Evolutionary conservation across 2,113 vertebrate species (phyloP), one percentile per base, ranked within the genome.

Genomic region (Noctilio leporinus): DNA sequence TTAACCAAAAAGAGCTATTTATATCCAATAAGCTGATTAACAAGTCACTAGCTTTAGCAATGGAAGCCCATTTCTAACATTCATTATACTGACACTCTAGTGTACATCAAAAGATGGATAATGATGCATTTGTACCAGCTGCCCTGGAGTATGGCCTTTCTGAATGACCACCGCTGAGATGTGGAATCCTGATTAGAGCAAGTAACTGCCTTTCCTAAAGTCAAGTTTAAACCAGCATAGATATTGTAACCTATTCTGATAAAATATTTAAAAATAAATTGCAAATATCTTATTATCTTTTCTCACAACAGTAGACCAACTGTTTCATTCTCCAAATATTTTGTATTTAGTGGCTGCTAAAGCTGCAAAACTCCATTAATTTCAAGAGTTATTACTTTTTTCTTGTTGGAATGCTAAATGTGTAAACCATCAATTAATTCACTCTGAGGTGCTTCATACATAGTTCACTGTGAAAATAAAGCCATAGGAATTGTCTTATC

Each of bases 251-350:
- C 57, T 3, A 86, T 69, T 33, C 51, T 47, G 69, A 77, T 73
- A 26, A 89, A 85, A 30, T 70, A 88, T 81, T 94, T 92, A n/a
- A 53, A 72, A 96, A 85, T 22, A 86, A 92, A 76, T 69, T 76
- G 38, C 22, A 89, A 7, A 14, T n/a, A 87, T n/a, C 7, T 40
- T 82, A 35, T 64, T 62, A 91, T 93, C 9, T 80, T 78, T 45
- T n/a, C 33, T 87, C 7, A 80, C 49, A 53, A 62, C n/a, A 90
- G 19, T n/a, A 70, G 38, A 81, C 28, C 35, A 75, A 65, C 6
- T 47, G 51, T 73, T 89, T 89, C 19, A 57, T 22, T 91, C 55
- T 86, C 51, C 7, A 89, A 78, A 72, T 69, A 75, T 92, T 72
- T 86, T 77, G 4, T 72, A 38, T 84, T 84, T 91, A 88, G 43